Evolutionary conservation across 2,888 invertebrate species (phyloP).

Genomic region (Tachina lurida): DNA sequence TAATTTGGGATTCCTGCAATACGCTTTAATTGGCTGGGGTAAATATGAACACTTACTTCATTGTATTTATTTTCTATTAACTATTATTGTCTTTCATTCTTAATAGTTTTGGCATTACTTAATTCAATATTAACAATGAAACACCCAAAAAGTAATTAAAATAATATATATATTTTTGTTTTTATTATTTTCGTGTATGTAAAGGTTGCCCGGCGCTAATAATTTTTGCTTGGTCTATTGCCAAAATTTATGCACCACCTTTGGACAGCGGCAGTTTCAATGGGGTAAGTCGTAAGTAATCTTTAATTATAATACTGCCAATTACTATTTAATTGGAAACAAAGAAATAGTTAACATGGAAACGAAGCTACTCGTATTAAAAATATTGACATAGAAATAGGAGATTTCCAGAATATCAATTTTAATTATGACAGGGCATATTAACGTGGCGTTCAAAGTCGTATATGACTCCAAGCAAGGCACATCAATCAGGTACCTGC

Average conservation of each 20-base stretch:
- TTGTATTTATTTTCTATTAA: constrained; percentile 29
- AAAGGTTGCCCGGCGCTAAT: constrained; percentile 81
- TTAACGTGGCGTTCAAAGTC: too few relatives aligned
- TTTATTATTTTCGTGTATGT: constrained; percentile 12
- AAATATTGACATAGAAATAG: too few relatives aligned
- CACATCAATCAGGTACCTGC: too few relatives aligned
- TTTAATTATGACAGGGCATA: too few relatives aligned
- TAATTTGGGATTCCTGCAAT: constrained; percentile 91
- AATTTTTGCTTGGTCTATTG: constrained; percentile 80
- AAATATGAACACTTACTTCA: constrained; percentile 81
- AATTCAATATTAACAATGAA: constrained; percentile 2
- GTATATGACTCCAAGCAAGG: too few relatives aligned
- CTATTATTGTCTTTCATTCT: not conserved
- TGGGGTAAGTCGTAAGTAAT: constrained; percentile 74
- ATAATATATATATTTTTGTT: not conserved
- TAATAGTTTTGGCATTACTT: not conserved
- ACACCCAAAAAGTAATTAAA: constrained; percentile 10
- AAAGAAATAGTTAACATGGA: not conserved
- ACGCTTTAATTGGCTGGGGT: constrained; percentile 95
- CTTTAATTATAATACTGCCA: not conserved
- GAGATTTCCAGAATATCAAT: too few relatives aligned
- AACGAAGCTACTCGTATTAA: too few relatives aligned
- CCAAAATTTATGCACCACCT: constrained; percentile 79
- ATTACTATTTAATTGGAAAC: constrained; percentile 8
- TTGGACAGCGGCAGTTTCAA: constrained; percentile 80